Evolutionary conservation across 2,888 invertebrate species (phyloP).

Genomic region (Lasioglossum pauxillum): DNA sequence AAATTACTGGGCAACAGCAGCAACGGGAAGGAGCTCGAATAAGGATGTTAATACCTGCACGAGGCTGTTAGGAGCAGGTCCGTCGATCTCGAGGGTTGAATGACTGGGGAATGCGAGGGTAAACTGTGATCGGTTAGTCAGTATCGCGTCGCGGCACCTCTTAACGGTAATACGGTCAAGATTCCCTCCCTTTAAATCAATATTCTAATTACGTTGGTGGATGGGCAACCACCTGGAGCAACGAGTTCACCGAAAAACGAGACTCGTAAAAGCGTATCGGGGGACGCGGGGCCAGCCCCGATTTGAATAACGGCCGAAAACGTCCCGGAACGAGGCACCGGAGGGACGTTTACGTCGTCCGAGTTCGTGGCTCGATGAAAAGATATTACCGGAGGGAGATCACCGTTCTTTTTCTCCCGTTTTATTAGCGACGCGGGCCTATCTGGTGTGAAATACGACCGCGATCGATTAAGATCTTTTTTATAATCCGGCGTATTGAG

Average conservation of each 20-base stretch:
- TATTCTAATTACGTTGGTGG: background rate
- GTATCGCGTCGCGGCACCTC: background rate
- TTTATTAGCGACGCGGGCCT: conserved; percentile 32
- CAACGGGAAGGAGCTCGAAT: background rate
- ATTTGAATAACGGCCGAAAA: conserved; percentile 69
- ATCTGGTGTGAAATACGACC: conserved; percentile 52
- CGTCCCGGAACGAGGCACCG: conserved; percentile 46
- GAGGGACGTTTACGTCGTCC: conserved; percentile 57
- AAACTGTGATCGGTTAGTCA: background rate
- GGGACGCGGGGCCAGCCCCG: conserved; percentile 41
- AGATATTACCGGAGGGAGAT: conserved; percentile 42
- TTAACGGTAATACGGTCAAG: background rate
- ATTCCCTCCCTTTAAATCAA: conserved; percentile 6
- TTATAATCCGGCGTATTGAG: conserved; percentile 13
- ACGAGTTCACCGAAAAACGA: conserved; percentile 30
- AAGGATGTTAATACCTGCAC: background rate
- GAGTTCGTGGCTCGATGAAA: conserved; percentile 41
- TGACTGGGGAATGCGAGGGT: background rate
- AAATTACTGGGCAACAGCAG: background rate
- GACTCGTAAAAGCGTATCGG: conserved; percentile 46
- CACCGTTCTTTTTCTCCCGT: background rate
- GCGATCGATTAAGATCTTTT: conserved; percentile 40
- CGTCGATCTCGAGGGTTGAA: background rate
- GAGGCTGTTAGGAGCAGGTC: background rate
- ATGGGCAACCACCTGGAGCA: conserved; percentile 39